Evolutionary conservation across 2,797 vertebrate genomes (phyloP), one percentile per base, ranked within the genome.

Genomic region (Phoeniculus purpureus): DNA sequence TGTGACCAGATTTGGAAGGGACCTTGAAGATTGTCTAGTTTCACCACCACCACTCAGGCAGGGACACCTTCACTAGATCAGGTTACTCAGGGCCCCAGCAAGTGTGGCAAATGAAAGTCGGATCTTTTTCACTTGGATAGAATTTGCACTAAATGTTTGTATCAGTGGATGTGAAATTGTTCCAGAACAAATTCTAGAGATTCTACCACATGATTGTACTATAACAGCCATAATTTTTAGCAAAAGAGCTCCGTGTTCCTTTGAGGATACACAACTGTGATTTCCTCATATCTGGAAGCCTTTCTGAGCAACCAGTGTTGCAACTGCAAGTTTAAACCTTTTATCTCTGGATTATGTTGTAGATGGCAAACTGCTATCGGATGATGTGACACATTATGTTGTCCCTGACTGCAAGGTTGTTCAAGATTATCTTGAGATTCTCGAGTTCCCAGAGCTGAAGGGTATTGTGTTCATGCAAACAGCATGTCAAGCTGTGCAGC

Each of bases 391-490:
- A 4, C 99, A 99, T 96, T 99, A 99, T 12, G 96, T 99, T 86
- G 97, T 99, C 32, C 99, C 99, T 0, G 99, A 99, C 82, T 99
- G 98, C 34, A 98, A 98, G 8, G 98, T 99, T 60, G 98, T 98
- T 78, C 97, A 98, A 15, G 98, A 99, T 97, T 99, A 98, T 94
- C 98, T 98, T 61, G 99, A 99, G 97, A 97, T 99, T 62, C 95
- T 99, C 34, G 99, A 99, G 96, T 97, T 99, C 81, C 97, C 97
- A 0, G 98, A 99, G 94, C 95, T 99, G 88, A 98, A 98, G 81
- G 99, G 99, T 18, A 89, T 99, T 59, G 95, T 99, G 65, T 98
- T 99, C 96, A 99, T 98, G 62, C 99, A 99, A 92, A 99, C 99
- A 2, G 98, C 98, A 17, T 99, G 98, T 89, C 98, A 99, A 92